These are phyloP conservation scores for Colletes latitarsis DNA, from an alignment of 1,140 invertebrate species.

Conservation along the genomic window DNA sequence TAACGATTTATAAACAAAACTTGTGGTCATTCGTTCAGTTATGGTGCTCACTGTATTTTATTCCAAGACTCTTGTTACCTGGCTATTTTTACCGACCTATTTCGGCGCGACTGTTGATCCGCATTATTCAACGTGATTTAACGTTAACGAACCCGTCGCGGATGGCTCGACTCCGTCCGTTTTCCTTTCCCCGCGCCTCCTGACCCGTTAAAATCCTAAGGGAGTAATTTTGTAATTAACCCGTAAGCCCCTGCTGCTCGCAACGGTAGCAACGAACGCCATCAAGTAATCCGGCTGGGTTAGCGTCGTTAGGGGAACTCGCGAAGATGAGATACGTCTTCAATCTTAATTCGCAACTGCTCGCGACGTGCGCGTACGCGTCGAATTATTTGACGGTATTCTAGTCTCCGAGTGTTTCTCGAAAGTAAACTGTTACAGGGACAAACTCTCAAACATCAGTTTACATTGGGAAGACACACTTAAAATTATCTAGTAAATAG, in stretches of 20 bases:
- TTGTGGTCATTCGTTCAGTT: too few species aligned
- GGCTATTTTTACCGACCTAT: neutral
- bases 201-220: constrained; percentile 58
- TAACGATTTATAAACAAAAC: too few species aligned
- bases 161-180: constrained; percentile 20
- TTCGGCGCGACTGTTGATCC: constrained; percentile 16
- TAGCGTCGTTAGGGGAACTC: constrained; percentile 54
- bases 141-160: constrained; percentile 54
- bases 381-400: neutral
- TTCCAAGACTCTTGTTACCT: neutral
- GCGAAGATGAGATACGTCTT: constrained; percentile 58
- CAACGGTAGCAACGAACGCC: constrained; percentile 57
- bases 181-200: constrained; percentile 19
- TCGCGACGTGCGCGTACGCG: constrained; percentile 2
- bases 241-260: constrained; percentile 20
- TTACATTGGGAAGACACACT: too few species aligned
- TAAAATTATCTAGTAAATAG: too few species aligned
- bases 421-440: too few species aligned
- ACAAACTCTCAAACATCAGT: too few species aligned
- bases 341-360: constrained; percentile 55
- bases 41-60: neutral
- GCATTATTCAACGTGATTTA: constrained; percentile 48
- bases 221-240: constrained; percentile 67
- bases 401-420: too few species aligned
- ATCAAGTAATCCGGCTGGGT: constrained; percentile 47